phyloP scores from a whole-genome alignment of 2,888 invertebrate genomes.

The Actias luna region DNA sequence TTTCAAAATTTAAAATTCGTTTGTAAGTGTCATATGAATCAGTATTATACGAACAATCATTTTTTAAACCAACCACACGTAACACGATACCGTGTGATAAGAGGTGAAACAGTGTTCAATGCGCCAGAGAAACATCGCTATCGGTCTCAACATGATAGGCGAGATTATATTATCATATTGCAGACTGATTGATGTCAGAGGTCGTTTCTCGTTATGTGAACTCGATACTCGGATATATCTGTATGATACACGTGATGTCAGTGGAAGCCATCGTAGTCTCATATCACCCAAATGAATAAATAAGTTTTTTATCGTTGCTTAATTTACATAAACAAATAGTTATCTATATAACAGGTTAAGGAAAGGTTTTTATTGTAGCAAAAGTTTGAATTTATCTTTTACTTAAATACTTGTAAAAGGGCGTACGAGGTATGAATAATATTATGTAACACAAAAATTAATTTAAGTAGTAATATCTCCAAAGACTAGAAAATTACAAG shows the following conservation, averaged over 20 bases:
- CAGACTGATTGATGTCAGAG: constrained; percentile 65
- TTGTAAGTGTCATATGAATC: too few species aligned
- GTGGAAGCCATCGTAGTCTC: constrained; percentile 7
- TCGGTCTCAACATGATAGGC: constrained; percentile 25
- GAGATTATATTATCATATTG: constrained; percentile 44
- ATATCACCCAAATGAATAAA: constrained; percentile 9
- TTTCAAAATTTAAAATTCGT: too few species aligned
- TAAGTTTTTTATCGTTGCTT: not conserved
- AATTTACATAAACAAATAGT: not conserved
- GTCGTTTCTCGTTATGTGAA: constrained; percentile 31
- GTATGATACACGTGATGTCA: constrained; percentile 5
- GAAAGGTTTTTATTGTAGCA: too few species aligned
- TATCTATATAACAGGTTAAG: too few species aligned
- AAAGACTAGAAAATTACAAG: not conserved
- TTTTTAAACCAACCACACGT: not conserved
- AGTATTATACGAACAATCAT: not conserved
- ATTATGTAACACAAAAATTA: too few species aligned
- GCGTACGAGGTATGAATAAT: not conserved
- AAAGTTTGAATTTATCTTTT: too few species aligned
- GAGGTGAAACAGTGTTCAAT: constrained; percentile 18
- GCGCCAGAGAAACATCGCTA: constrained; percentile 31
- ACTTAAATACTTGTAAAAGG: too few species aligned
- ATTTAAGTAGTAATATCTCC: not conserved
- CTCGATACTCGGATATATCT: constrained; percentile 9
- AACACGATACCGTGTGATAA: constrained; percentile 10